Percentiles rank a stretch among this genome's conserved stretches.
phyloP scores from a whole-genome alignment of 2,113 vertebrate species.

The Bolborhynchus lineola region DNA sequence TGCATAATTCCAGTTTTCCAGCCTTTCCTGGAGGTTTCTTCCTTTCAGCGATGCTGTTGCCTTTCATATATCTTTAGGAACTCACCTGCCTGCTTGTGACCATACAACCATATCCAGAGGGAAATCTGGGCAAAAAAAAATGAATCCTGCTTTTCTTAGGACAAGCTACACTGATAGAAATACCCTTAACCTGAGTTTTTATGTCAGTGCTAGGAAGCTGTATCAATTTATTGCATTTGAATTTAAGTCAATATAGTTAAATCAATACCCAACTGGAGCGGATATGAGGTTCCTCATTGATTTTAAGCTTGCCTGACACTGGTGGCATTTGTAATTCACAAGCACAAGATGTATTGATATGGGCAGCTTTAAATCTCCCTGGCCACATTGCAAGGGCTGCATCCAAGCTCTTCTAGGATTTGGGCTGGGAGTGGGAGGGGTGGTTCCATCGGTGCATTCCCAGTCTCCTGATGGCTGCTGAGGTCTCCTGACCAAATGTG shows the following conservation, averaged over 20 bases:
- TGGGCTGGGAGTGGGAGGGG: background rate
- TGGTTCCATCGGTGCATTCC: background rate
- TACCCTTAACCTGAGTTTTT: background rate
- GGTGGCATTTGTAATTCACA: background rate
- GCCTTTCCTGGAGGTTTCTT: background rate
- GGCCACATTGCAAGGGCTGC: background rate
- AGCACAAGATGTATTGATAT: background rate
- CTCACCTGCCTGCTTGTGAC: background rate
- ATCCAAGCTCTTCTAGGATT: background rate
- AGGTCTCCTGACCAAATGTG: background rate
- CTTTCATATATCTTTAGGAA: background rate
- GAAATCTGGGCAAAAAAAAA: background rate
- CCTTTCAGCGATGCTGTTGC: background rate
- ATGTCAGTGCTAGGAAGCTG: background rate
- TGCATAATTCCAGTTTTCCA: background rate
- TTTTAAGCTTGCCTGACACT: background rate
- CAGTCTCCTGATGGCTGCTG: background rate
- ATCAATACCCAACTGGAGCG: background rate
- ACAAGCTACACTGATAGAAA: background rate
- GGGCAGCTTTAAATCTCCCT: background rate
- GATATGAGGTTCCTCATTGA: conserved; percentile 14
- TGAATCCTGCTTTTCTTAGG: background rate
- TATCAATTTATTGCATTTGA: background rate
- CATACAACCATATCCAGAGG: background rate
- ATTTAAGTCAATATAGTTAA: conserved; percentile 4